Base-by-base conservation (phyloP, 2,113 vertebrate species). In the Oryzias javanicus region DNA sequence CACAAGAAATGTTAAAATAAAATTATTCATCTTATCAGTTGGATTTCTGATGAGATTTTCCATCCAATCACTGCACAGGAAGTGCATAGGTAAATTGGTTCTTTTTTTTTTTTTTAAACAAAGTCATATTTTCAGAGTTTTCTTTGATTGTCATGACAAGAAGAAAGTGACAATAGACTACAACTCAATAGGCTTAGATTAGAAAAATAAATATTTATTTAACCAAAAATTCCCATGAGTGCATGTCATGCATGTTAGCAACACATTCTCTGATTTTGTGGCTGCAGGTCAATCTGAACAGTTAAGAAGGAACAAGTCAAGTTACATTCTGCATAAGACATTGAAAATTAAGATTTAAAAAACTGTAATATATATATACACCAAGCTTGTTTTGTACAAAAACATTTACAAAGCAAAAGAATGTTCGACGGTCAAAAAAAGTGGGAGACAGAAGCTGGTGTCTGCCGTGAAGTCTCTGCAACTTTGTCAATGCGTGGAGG, bases 171-270 rank as follows among this genome's bases (percentile, higher is more conserved):
- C 2, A 35, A 35, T 10, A 35, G 35, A 8, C 35, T 12, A 35
- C 35, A 35, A 35, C 35, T 35, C 10, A 3, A 10, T 35, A 77
- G 74, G 35, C 81, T 67, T 70, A 57, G 64, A 67, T 84, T 89
- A 89, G 25, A 91, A 90, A 91, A 90, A 89, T 86, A 87, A 86
- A 67, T 64, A 72, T 82, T 83, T 52, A 76, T 84, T 70, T 67
- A 81, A 75, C 75, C 69, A 19, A 59, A 78, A 64, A 55, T 70
- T 60, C 80, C 67, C 79, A 59, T 70, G 51, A 65, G n/a, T 71
- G 42, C 25, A 20, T 51, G 48, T 71, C 79, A 87, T 80, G 73
- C 78, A 77, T 67, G 72, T 20, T 70, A 70, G 67, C 76, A 78
- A 54, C 47, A 49, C 18, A 40, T 19, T 46, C 35, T 51, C 40